Evolutionary conservation across 2,888 invertebrate genomes (phyloP).

Genomic region (Acanthosoma haemorrhoidale): DNA sequence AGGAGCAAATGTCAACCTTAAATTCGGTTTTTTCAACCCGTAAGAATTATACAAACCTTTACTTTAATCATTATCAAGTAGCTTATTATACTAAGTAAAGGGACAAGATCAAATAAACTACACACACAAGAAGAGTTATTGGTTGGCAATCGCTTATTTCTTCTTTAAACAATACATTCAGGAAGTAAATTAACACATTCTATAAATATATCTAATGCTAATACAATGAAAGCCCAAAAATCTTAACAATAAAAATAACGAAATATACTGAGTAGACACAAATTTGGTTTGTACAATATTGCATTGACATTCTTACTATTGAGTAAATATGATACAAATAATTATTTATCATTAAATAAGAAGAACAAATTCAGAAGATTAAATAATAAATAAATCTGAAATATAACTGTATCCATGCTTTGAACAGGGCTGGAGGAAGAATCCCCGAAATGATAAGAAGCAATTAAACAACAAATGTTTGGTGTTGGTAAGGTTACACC

Average conservation of each 20-base stretch:
- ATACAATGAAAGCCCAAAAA: not conserved
- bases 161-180: not conserved
- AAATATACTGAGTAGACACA: not conserved
- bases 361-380: not conserved
- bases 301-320: not conserved
- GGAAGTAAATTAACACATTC: no score
- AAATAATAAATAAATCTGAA: not conserved
- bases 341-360: not conserved
- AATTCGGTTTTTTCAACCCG: not conserved
- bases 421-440: no score
- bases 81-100: not conserved
- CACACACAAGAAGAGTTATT: not conserved
- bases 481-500: no score
- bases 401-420: not conserved
- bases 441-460: no score
- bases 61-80: not conserved
- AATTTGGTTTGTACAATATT: not conserved
- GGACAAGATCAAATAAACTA: not conserved
- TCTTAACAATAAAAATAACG: not conserved
- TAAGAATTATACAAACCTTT: not conserved
- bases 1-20: not conserved
- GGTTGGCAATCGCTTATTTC: not conserved
- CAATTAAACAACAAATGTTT: no score
- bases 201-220: not conserved
- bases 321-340: not conserved